phyloP scores from a whole-genome alignment of 2,113 vertebrate species.

The Lipotes vexillifer region DNA sequence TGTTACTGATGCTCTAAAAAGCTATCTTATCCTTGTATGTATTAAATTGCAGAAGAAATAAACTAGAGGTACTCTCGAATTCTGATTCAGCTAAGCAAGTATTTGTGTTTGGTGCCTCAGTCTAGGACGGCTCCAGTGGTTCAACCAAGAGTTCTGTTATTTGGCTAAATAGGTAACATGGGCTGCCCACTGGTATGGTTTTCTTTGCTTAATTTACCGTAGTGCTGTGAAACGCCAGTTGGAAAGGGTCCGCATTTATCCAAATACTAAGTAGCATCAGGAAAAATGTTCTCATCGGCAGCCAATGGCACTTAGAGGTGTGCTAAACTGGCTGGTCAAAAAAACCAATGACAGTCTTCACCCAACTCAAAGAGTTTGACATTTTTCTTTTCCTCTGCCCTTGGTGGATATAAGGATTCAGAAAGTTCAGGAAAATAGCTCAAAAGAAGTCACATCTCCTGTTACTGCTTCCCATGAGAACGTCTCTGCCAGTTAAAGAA shows the following conservation, averaged over 20 bases:
- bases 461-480: neutral
- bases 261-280: neutral
- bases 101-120: neutral
- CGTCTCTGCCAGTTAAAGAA: neutral
- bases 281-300: neutral
- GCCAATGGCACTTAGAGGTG: accelerated
- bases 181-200: neutral
- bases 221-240: neutral
- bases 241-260: neutral
- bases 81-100: neutral
- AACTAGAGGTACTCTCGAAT: conserved; percentile 17
- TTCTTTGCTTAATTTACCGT: neutral
- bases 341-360: neutral
- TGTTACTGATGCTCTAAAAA: conserved; percentile 18
- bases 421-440: neutral
- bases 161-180: neutral
- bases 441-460: neutral
- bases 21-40: neutral
- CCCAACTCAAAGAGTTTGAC: neutral
- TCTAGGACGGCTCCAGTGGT: neutral
- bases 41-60: neutral
- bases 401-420: neutral
- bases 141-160: neutral
- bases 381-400: neutral
- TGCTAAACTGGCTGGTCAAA: neutral